Evolutionary conservation across 92 coral and sea anemone species (phyloP).

Genomic region (Phenganax stokvisi): DNA sequence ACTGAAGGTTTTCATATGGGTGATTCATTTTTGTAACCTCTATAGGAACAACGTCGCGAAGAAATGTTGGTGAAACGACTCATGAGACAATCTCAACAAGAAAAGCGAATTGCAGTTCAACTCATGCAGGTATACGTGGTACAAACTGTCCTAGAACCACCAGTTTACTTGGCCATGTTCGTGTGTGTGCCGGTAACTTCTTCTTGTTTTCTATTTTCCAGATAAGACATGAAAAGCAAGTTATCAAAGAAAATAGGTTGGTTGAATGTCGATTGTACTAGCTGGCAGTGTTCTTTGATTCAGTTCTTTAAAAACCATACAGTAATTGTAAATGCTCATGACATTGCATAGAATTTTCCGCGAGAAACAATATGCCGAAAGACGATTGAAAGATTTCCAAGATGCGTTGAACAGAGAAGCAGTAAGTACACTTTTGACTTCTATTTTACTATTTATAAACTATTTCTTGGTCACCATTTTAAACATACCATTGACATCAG

Average conservation of each 20-base stretch:
- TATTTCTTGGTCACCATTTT: background rate
- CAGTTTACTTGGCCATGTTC: background rate
- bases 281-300: background rate
- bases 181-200: background rate
- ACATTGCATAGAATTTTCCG: conserved; percentile 64
- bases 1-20: background rate
- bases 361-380: conserved; percentile 91
- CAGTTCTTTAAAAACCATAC: background rate
- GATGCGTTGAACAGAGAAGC: conserved; percentile 92
- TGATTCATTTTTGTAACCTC: background rate
- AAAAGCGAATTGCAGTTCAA: conserved; percentile 91
- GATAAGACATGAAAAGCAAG: conserved; percentile 91
- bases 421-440: conserved; percentile 49
- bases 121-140: conserved; percentile 74
- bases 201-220: conserved; percentile 24
- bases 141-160: background rate
- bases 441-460: background rate
- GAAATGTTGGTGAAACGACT: conserved; percentile 94
- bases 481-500: conserved; percentile 20
- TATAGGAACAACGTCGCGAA: conserved; percentile 93
- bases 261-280: background rate
- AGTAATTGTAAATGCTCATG: background rate
- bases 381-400: conserved; percentile 92
- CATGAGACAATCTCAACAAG: conserved; percentile 97
- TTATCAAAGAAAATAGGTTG: conserved; percentile 90